Conservation (phyloP, 2,888 invertebrate genomes). For the Ariolimax columbianus region DNA sequence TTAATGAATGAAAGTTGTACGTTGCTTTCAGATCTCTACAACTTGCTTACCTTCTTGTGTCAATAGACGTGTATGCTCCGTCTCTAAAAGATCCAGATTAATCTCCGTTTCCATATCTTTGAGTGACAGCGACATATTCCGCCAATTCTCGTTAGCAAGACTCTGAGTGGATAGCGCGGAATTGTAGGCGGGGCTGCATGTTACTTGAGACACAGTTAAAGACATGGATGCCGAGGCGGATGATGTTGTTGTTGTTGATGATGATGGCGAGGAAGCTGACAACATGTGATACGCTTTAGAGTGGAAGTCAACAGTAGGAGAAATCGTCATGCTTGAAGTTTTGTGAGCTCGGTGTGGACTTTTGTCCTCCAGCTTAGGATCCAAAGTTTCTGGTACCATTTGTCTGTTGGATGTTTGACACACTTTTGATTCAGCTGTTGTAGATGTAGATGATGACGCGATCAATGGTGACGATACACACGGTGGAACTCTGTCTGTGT, state of each 20-base stretch:
- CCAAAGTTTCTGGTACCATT: neutral
- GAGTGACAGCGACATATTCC: conserved; percentile 17
- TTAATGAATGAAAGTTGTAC: no score
- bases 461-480: neutral
- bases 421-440: neutral
- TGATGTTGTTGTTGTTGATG: neutral
- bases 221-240: neutral
- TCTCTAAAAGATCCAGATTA: conserved; percentile 66
- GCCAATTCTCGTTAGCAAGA: neutral
- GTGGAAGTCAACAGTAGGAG: neutral
- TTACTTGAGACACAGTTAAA: neutral
- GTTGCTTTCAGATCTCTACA: no score
- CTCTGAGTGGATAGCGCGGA: neutral
- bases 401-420: neutral
- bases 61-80: conserved; percentile 65
- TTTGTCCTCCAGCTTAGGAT: neutral
- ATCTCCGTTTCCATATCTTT: conserved; percentile 64
- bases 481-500: neutral
- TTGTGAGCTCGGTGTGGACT: neutral
- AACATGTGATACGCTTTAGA: neutral
- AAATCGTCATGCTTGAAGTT: neutral
- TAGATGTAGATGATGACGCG: neutral
- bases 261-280: neutral
- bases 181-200: neutral
- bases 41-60: conserved; percentile 68